Conservation (phyloP, 2,888 invertebrate species). For the Zygothrica quintamaculata region DNA sequence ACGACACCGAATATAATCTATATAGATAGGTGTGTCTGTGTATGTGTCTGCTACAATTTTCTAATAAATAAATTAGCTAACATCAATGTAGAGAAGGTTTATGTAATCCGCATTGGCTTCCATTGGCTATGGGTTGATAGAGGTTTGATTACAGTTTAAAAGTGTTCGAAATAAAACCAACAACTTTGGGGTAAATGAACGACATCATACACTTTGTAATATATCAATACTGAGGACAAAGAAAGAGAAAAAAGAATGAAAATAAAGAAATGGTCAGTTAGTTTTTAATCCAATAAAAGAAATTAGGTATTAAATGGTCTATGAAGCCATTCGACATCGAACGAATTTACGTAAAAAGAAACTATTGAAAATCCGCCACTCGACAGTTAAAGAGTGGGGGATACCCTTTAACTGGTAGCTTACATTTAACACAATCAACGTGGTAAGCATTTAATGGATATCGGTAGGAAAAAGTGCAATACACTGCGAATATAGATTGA, state of each 20-base stretch:
- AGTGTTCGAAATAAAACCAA: constrained; percentile 37
- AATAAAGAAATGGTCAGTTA: constrained; percentile 23
- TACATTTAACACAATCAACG: no score
- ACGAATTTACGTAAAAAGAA: neutral
- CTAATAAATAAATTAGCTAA: no score
- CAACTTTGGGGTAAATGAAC: constrained; percentile 24
- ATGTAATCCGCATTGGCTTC: constrained; percentile 61
- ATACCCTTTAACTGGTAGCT: no score
- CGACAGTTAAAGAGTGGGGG: no score
- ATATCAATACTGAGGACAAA: constrained; percentile 19
- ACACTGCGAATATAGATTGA: no score
- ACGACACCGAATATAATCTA: neutral
- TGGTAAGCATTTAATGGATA: no score
- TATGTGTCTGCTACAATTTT: no score
- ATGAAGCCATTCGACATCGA: constrained; percentile 58
- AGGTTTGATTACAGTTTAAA: constrained; percentile 60
- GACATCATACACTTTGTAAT: constrained; percentile 16
- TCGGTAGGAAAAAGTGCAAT: no score
- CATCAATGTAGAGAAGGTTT: no score
- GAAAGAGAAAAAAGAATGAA: constrained; percentile 5
- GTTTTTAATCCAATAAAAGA: constrained; percentile 75
- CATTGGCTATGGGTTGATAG: constrained; percentile 21
- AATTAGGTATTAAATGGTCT: constrained; percentile 73
- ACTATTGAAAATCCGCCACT: neutral
- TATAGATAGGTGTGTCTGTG: no score